Evolutionary conservation across 1,140 invertebrate genomes (phyloP).

Genomic region (Caerostris extrusa): DNA sequence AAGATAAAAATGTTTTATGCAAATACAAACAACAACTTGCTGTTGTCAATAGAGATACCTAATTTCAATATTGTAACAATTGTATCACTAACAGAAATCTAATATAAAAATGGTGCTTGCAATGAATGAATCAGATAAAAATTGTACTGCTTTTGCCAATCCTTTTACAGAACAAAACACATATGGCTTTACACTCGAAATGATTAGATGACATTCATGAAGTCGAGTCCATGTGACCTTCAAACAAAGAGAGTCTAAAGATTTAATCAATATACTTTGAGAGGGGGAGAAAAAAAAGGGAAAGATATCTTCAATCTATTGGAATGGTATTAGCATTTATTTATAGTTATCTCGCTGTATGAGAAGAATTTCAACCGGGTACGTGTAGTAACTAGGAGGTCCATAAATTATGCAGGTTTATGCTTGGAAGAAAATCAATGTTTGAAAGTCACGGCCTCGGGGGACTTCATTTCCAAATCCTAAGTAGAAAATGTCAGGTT

Average conservation of each 20-base stretch:
- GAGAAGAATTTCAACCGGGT: not conserved
- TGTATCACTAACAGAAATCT: too few species aligned
- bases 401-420: not conserved
- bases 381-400: not conserved
- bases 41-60: too few species aligned
- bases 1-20: too few species aligned
- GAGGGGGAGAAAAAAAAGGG: not conserved
- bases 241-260: not conserved
- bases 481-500: not conserved
- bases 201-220: not conserved
- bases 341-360: not conserved
- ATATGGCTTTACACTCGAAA: not conserved
- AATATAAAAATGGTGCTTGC: too few species aligned
- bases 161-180: not conserved
- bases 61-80: too few species aligned
- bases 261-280: not conserved
- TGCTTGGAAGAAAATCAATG: conserved; percentile 25
- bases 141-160: not conserved
- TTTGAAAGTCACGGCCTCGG: not conserved
- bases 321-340: not conserved
- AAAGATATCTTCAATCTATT: too few species aligned
- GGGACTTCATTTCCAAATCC: conserved; percentile 14
- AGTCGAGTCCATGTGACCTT: not conserved
- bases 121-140: too few species aligned
- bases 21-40: too few species aligned